Base-by-base conservation (phyloP, 2,888 invertebrate genomes). In the Allygus modestus region DNA sequence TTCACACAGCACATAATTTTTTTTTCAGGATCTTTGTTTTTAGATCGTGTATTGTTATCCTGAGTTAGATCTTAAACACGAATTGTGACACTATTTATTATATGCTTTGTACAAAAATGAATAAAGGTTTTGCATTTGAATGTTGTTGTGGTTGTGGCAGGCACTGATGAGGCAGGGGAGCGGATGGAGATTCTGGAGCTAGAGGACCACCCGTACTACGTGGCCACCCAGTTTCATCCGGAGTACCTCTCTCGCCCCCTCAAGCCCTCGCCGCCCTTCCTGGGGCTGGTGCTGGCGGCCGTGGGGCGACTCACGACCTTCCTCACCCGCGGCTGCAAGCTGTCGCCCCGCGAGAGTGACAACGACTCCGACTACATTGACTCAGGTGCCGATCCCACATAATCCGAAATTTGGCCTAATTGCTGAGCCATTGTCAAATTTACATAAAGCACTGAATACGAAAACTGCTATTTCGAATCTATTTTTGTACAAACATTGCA, bases 171-270 rank as follows among this genome's bases (percentile, higher is more conserved):
- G 20, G 94, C 95, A n/a, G 93, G 95, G 84, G 93, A 94, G 84
- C 93, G 99, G 37, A 99, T 99, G 99, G 99, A 99, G 91, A 96
- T 99, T 43, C 91, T 99, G n/a, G 94, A 95, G 85, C 91, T 99
- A 20, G 94, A 94, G 82, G 93, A 94, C 83, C 99, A 99, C 91
- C 96, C 96, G 0, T 99, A 96, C 91, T 99, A 96, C 90, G 96
- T 99, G 5, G 96, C 96, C 0, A 98, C 98, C 0, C 99, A 99
- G 91, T 99, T 96, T 91, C 99, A 99, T 91, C 99, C 99, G 0
- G 99, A 99, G 90, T 99, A 99, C 90, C 92, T 98, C 85, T 97
- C 98, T 0, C 92, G 98, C 0, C 98, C 98, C 0, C 91, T 98
- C 87, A 94, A 94, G 81, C 98, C 99, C 0, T 98, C 98, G 28